A percentile compares a stretch with the other conserved stretches of the same genome.
These are phyloP conservation scores for Sympetrum striolatum DNA, from an alignment of 2,888 invertebrate species.

Conservation along the genomic window DNA sequence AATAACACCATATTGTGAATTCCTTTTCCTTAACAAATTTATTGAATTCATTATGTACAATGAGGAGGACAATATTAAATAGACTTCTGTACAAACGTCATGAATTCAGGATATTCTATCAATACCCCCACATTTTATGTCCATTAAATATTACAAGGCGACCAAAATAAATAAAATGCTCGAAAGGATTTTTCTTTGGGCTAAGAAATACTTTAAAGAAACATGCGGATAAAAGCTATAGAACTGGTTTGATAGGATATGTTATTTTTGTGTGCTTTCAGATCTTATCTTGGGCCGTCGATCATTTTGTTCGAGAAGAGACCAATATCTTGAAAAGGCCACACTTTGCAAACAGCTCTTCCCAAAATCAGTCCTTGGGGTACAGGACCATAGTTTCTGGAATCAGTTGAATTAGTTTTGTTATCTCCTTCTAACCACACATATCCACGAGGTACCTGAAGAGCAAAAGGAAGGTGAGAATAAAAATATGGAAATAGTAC, in stretches of 20 bases:
- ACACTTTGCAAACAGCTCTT: constrained; percentile 80
- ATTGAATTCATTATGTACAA: too few relatives aligned
- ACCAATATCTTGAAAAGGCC: constrained; percentile 67
- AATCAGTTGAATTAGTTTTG: constrained; percentile 82
- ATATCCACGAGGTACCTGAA: constrained; percentile 80
- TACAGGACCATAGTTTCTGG: constrained; percentile 85
- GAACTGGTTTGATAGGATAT: too few relatives aligned
- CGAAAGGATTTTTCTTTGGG: neutral
- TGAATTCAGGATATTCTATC: neutral
- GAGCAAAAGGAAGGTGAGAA: constrained; percentile 46
- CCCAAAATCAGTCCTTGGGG: constrained; percentile 84
- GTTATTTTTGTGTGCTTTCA: neutral
- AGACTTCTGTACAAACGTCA: neutral
- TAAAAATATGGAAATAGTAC: too few relatives aligned
- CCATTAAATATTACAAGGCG: neutral
- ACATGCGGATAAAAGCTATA: too few relatives aligned
- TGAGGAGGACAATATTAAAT: too few relatives aligned
- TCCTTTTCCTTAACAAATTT: too few relatives aligned
- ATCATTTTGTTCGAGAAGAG: constrained; percentile 51
- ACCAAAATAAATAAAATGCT: neutral
- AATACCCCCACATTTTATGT: neutral
- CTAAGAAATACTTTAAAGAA: too few relatives aligned
- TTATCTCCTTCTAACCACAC: constrained; percentile 96
- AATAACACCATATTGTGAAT: too few relatives aligned
- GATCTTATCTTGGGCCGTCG: neutral